phyloP scores from a whole-genome alignment of 2,113 vertebrate species.

The Erythrolamprus reginae region DNA sequence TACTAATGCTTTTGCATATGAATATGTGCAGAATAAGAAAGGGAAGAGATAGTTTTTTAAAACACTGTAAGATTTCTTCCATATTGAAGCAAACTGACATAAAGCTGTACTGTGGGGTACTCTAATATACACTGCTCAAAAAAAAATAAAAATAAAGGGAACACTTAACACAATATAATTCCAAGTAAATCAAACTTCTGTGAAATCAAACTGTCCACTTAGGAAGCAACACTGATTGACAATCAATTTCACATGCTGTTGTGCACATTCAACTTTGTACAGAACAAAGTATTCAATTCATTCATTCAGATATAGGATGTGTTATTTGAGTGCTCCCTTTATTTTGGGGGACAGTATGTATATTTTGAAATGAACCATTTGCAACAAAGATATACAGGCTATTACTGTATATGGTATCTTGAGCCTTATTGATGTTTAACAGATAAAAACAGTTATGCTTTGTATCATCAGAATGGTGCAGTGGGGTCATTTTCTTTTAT shows the following conservation, averaged over 20 bases:
- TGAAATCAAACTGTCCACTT: no score
- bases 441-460: constrained; percentile 5
- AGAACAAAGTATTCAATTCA: no score
- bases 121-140: no score
- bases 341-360: no score
- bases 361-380: background rate
- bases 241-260: no score
- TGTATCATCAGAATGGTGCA: background rate
- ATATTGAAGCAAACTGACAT: background rate
- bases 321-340: no score
- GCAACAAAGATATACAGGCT: background rate
- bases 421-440: background rate
- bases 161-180: no score
- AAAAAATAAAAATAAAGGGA: no score
- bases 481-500: background rate
- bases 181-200: no score
- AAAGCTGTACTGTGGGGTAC: background rate
- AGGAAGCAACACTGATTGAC: no score
- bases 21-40: background rate
- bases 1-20: background rate
- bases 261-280: no score
- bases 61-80: background rate
- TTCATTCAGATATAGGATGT: no score
- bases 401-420: background rate
- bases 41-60: background rate